Percentiles rank a stretch among this genome's conserved stretches.
Evolutionary conservation across 2,113 vertebrate genomes (phyloP).

Genomic region (Benitochromis conjunctus): DNA sequence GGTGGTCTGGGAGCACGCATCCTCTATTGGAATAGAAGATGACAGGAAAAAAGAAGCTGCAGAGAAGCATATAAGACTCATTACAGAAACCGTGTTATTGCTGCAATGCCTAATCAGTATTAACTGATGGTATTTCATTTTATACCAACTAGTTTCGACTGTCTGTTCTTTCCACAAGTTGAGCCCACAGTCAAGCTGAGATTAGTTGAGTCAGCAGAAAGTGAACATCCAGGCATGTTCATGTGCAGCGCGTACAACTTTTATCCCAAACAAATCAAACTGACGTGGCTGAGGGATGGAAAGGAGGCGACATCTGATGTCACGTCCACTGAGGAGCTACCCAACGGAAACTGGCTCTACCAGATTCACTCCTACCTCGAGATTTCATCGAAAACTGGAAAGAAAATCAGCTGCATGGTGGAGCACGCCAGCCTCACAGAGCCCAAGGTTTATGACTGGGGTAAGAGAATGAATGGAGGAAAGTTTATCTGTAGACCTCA

Average conservation of each 20-base stretch:
- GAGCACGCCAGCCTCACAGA: conserved; percentile 29
- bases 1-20: neutral
- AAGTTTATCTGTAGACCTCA: neutral
- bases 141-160: neutral
- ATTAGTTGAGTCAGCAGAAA: neutral
- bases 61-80: neutral
- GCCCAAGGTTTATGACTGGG: conserved; percentile 22
- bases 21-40: neutral
- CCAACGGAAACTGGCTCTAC: conserved; percentile 46
- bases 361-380: conserved; percentile 51
- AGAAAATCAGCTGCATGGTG: conserved; percentile 47
- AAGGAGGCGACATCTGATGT: too few relatives aligned
- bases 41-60: neutral
- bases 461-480: conserved; percentile 3
- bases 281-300: too few relatives aligned
- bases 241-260: conserved; percentile 42
- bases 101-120: neutral
- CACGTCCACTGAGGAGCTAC: too few relatives aligned
- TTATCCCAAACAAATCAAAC: conserved; percentile 48
- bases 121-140: neutral
- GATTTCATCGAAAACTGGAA: conserved; percentile 17
- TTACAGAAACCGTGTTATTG: neutral
- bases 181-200: conserved; percentile 17
- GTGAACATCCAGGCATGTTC: neutral
- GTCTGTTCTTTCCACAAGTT: neutral